phyloP scores from a whole-genome alignment of 2,113 vertebrate species.

The Carassius auratus region DNA sequence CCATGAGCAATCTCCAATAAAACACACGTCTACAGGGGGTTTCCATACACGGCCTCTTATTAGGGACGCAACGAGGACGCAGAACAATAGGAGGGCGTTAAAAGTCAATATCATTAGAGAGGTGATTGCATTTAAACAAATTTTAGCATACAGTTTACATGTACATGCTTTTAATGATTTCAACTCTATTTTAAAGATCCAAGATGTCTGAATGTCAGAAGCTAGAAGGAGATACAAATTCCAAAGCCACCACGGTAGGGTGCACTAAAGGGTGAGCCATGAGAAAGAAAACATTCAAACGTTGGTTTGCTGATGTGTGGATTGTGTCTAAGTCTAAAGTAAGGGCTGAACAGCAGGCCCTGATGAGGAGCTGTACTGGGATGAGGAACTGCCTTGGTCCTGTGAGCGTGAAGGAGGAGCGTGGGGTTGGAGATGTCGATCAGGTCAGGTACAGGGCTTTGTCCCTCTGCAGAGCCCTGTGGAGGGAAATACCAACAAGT shows the following conservation, averaged over 20 bases:
- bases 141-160: constrained; percentile 51
- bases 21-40: constrained; percentile 23
- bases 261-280: constrained; percentile 47
- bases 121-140: constrained; percentile 44
- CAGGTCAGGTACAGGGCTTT: constrained; percentile 97
- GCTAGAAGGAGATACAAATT: constrained; percentile 45
- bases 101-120: constrained; percentile 40
- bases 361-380: constrained; percentile 65
- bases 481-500: constrained; percentile 20
- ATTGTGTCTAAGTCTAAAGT: constrained; percentile 38
- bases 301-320: constrained; percentile 22
- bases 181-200: constrained; percentile 42
- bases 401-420: constrained; percentile 77
- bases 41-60: constrained; percentile 35
- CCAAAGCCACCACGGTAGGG: constrained; percentile 31
- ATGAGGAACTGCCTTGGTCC: constrained; percentile 80
- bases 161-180: constrained; percentile 44
- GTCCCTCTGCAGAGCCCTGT: constrained; percentile 90
- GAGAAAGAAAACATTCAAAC: constrained; percentile 52
- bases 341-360: constrained; percentile 28
- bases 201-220: constrained; percentile 46
- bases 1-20: constrained; percentile 11
- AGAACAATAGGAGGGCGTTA: constrained; percentile 26
- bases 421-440: constrained; percentile 76
- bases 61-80: not conserved